A percentile compares a stretch with the other conserved stretches of the same genome.
Evolutionary conservation across 2,113 vertebrate species (phyloP).

Genomic region (Hucho hucho): DNA sequence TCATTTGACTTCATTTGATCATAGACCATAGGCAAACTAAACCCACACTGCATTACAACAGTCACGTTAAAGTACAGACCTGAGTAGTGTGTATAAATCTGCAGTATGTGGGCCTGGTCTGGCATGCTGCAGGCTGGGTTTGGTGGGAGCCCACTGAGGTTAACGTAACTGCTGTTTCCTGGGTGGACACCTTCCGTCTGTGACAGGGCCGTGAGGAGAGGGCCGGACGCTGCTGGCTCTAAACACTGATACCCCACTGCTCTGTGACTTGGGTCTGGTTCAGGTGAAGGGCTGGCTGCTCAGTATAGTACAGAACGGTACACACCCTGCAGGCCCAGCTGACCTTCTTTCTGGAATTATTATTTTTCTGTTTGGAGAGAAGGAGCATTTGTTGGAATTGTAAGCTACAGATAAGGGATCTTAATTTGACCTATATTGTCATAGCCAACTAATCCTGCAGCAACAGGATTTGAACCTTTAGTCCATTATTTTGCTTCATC

Average conservation of each 20-base stretch:
- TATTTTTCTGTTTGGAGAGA: slow-evolving; percentile 44
- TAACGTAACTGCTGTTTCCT: slow-evolving; percentile 68
- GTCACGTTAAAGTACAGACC: background rate
- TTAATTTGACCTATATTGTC: too few species aligned
- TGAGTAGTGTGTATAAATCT: background rate
- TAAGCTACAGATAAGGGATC: background rate
- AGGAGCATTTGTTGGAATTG: slow-evolving; percentile 5
- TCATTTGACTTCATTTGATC: too few species aligned
- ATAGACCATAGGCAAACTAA: background rate
- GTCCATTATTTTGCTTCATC: too few species aligned
- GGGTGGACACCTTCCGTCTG: slow-evolving; percentile 75
- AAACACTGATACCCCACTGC: slow-evolving; percentile 61
- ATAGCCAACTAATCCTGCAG: too few species aligned
- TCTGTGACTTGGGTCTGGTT: slow-evolving; percentile 58
- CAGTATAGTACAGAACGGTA: slow-evolving; percentile 38
- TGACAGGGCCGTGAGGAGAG: slow-evolving; percentile 58
- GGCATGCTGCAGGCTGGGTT: slow-evolving; percentile 57
- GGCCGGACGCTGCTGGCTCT: slow-evolving; percentile 56
- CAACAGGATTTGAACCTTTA: too few species aligned
- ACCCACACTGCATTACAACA: background rate
- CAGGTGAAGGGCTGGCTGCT: slow-evolving; percentile 54
- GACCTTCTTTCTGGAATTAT: slow-evolving; percentile 66
- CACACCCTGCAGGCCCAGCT: slow-evolving; percentile 63
- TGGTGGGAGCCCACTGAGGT: slow-evolving; percentile 59
- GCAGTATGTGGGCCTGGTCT: slow-evolving; percentile 27